Evolutionary conservation across 2,113 vertebrate species (phyloP).

Genomic region (Nyctibius bracteatus): DNA sequence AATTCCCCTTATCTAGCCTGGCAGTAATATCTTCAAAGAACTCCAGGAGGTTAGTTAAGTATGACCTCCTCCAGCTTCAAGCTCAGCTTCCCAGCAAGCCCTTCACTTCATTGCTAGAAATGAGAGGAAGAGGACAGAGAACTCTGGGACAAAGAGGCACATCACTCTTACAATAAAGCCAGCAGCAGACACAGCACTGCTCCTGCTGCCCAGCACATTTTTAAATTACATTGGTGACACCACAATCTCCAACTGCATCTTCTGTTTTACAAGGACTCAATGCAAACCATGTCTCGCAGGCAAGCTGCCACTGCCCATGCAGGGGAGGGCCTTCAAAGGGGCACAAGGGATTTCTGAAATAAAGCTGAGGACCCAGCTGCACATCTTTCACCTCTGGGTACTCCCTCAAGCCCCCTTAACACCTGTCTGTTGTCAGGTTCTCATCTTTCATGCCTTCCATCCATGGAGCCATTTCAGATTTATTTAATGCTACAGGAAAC

Average conservation of each 20-base stretch:
- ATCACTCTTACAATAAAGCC: neutral
- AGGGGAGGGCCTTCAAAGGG: neutral
- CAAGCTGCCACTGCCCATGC: neutral
- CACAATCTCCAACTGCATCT: neutral
- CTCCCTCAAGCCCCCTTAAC: neutral
- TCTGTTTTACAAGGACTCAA: neutral
- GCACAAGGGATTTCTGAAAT: neutral
- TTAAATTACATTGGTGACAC: neutral
- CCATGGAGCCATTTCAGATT: neutral
- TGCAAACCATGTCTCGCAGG: neutral
- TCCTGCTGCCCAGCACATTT: slow-evolving; percentile 12
- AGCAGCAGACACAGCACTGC: neutral
- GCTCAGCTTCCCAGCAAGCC: slow-evolving; percentile 64
- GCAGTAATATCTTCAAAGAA: slow-evolving; percentile 71
- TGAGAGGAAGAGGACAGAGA: neutral
- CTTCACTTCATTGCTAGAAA: slow-evolving; percentile 49
- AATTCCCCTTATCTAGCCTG: slow-evolving; percentile 67
- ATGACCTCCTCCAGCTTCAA: slow-evolving; percentile 67
- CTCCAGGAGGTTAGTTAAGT: slow-evolving; percentile 70
- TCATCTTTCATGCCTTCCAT: neutral
- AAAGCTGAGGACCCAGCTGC: neutral
- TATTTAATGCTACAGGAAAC: neutral
- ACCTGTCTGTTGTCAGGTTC: neutral
- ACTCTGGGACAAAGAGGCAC: slow-evolving; percentile 31
- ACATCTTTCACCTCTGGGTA: neutral